These are phyloP conservation scores for Parambassis ranga DNA, from an alignment of 2,797 vertebrate species.

Conservation along the genomic window DNA sequence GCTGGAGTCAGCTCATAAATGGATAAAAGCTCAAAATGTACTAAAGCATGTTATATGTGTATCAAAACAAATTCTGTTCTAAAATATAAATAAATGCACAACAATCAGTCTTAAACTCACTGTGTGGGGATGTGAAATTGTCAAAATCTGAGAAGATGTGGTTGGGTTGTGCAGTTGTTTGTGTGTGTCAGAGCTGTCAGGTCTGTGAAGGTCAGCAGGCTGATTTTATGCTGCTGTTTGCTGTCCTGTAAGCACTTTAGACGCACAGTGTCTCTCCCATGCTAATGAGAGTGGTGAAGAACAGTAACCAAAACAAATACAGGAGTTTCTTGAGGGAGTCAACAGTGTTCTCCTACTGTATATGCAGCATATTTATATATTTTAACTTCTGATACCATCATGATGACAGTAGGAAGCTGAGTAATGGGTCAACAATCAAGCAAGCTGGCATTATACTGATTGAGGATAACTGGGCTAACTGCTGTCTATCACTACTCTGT, in stretches of 20 bases:
- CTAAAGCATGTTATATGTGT: neutral
- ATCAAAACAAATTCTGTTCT: neutral
- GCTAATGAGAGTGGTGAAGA: conserved; percentile 55
- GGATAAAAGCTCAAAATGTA: too few relatives aligned
- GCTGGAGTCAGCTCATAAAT: too few relatives aligned
- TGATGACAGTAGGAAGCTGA: conserved; percentile 2
- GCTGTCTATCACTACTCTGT: conserved; percentile 20
- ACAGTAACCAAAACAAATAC: conserved; percentile 36
- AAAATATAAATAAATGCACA: neutral
- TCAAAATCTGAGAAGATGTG: conserved; percentile 18
- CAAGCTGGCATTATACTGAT: neutral
- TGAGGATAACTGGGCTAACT: conserved; percentile 8
- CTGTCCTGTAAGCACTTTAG: conserved; percentile 61
- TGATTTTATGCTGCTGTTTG: conserved; percentile 60
- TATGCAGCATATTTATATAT: conserved; percentile 1
- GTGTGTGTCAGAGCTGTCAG: conserved; percentile 50
- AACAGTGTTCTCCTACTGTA: neutral
- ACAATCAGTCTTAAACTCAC: neutral
- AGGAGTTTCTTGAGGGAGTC: neutral
- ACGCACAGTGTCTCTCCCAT: conserved; percentile 46
- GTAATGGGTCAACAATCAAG: too few relatives aligned
- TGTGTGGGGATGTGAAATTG: neutral
- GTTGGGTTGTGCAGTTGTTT: conserved; percentile 13
- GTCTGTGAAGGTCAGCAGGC: conserved; percentile 66
- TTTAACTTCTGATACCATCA: conserved; percentile 8